A percentile compares a stretch with the other conserved stretches of the same genome.
Evolutionary conservation across 2,113 vertebrate genomes (phyloP).

Genomic region (Formicarius rufipectus): DNA sequence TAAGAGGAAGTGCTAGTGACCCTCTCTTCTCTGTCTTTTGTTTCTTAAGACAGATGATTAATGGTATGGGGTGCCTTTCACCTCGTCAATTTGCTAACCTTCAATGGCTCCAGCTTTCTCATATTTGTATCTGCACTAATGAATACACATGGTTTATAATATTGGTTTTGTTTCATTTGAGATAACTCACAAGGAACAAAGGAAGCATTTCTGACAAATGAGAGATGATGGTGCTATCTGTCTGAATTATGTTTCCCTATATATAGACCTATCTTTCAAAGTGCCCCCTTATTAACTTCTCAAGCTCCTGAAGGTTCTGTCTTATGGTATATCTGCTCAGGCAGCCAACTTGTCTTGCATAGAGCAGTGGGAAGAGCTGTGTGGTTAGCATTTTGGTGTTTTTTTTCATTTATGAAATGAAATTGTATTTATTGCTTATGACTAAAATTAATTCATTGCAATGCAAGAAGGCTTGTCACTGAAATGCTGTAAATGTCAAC

Average conservation of each 20-base stretch:
- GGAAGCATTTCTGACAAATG: neutral
- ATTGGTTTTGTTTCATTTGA: neutral
- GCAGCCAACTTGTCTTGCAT: neutral
- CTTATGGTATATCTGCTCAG: neutral
- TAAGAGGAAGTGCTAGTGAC: fast-evolving
- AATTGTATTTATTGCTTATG: slow-evolving; percentile 4
- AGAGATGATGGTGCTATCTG: neutral
- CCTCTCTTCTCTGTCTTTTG: neutral
- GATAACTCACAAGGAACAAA: neutral
- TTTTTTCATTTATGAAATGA: neutral
- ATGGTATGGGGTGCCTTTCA: neutral
- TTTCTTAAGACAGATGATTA: neutral
- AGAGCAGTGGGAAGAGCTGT: neutral
- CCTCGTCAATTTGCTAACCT: fast-evolving
- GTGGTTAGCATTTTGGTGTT: neutral
- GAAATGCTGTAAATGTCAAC: slow-evolving; percentile 21
- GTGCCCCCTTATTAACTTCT: neutral
- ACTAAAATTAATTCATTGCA: neutral
- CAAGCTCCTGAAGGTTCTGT: neutral
- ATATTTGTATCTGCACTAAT: neutral
- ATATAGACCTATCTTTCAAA: neutral
- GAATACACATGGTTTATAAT: neutral
- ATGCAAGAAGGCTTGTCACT: neutral
- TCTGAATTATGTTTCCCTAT: neutral
- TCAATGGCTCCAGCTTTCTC: neutral